Evolutionary conservation across 2,888 invertebrate species (phyloP).

Genomic region (Ectemnius cavifrons): DNA sequence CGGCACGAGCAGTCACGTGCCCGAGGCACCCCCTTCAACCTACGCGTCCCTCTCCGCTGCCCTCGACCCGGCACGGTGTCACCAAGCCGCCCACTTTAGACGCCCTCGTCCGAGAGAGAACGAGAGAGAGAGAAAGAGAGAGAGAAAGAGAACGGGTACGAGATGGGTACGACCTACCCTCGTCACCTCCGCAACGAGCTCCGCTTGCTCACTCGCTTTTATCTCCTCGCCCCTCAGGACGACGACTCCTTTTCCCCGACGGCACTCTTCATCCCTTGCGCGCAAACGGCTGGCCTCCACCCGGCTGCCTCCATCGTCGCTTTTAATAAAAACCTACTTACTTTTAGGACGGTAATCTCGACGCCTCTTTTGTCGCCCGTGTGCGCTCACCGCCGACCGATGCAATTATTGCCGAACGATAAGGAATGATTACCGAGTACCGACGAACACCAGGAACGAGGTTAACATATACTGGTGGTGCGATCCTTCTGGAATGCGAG

Average conservation of each 20-base stretch:
- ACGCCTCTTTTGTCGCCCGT: slow-evolving; percentile 33
- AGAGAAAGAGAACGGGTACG: slow-evolving; percentile 12
- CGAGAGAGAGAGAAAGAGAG: slow-evolving; percentile 18
- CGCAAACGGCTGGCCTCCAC: slow-evolving; percentile 25
- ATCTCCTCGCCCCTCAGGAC: slow-evolving; percentile 47
- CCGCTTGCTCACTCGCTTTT: slow-evolving; percentile 52
- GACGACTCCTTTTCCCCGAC: slow-evolving; percentile 12
- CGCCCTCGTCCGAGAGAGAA: slow-evolving; percentile 54
- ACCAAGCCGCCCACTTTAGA: slow-evolving; percentile 75
- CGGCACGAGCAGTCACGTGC: slow-evolving; percentile 74
- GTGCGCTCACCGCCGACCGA: neutral
- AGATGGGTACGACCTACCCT: slow-evolving; percentile 61
- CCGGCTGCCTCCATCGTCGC: slow-evolving; percentile 29
- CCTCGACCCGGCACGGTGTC: slow-evolving; percentile 62
- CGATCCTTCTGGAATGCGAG: slow-evolving; percentile 8
- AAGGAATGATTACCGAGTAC: slow-evolving; percentile 31
- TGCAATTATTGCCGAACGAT: slow-evolving; percentile 45
- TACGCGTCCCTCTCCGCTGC: slow-evolving; percentile 44
- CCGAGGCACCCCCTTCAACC: slow-evolving; percentile 51
- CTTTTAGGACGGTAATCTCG: slow-evolving; percentile 48
- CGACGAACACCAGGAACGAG: too few species aligned
- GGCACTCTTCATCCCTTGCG: slow-evolving; percentile 28
- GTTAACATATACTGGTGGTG: too few species aligned
- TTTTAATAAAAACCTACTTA: slow-evolving; percentile 71
- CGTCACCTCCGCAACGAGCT: slow-evolving; percentile 68